A percentile compares a stretch with the other conserved stretches of the same genome.
Evolutionary conservation across 2,888 invertebrate species (phyloP).

Genomic region (Neoitamus cyanurus): DNA sequence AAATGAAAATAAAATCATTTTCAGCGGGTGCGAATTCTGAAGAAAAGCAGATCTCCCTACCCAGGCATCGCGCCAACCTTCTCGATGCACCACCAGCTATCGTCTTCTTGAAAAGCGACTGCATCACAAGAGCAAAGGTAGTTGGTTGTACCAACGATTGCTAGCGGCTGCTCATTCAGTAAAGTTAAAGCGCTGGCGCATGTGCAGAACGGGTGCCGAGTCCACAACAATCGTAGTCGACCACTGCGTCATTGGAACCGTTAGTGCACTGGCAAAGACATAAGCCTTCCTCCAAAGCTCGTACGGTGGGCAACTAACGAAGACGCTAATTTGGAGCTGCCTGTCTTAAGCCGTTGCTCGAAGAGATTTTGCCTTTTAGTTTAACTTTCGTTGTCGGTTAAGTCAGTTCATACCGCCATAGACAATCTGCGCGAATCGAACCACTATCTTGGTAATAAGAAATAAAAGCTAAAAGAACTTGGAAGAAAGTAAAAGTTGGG

Average conservation of each 20-base stretch:
- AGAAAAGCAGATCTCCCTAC: not conserved
- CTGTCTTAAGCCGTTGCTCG: not conserved
- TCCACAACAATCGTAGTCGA: not conserved
- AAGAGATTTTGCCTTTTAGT: slow-evolving; percentile 55
- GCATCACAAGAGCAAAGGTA: not conserved
- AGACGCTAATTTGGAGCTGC: not conserved
- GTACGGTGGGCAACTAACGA: not conserved
- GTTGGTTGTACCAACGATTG: not conserved
- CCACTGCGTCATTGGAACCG: not conserved
- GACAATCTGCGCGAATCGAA: not conserved
- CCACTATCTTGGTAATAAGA: not conserved
- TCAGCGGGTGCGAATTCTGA: not conserved
- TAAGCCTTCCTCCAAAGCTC: not conserved
- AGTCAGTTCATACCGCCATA: slow-evolving; percentile 51
- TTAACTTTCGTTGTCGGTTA: slow-evolving; percentile 59
- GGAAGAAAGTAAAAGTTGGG: slow-evolving; percentile 38
- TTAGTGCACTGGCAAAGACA: not conserved
- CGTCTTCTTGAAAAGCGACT: not conserved
- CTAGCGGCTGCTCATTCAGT: not conserved
- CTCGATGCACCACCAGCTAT: not conserved
- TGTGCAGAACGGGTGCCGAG: not conserved
- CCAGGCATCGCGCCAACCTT: not conserved
- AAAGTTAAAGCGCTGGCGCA: not conserved
- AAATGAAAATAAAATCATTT: not conserved
- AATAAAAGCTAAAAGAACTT: slow-evolving; percentile 22